A percentile compares a stretch with the other conserved stretches of the same genome.
Conservation (phyloP, 1,140 invertebrate genomes). For the Drosophila aff. region DNA sequence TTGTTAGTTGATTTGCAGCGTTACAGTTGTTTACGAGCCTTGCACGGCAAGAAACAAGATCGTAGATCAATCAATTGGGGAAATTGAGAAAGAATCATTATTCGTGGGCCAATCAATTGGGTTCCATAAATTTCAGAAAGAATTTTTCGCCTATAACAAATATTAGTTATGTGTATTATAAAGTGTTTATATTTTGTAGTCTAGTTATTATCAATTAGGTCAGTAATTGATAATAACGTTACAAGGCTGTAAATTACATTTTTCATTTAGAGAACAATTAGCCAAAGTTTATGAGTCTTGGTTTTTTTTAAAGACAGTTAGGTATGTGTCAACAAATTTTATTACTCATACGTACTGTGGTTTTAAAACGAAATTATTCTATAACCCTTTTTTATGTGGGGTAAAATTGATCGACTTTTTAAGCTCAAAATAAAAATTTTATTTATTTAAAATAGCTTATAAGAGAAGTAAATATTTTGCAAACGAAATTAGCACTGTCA, state of each 20-base stretch:
- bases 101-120: not conserved
- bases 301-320: not conserved
- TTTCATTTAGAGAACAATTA: not conserved
- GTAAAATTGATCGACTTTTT: not conserved
- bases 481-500: not conserved
- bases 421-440: not conserved
- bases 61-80: not conserved
- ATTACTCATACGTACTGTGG: conserved; percentile 2
- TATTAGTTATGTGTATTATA: not conserved
- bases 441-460: not conserved
- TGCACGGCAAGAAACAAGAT: conserved; percentile 10
- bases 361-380: too few relatives aligned
- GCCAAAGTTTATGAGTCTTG: too few relatives aligned
- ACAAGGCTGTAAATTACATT: too few relatives aligned
- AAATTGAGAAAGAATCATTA: not conserved
- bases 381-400: not conserved
- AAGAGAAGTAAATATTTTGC: not conserved
- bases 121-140: too few relatives aligned
- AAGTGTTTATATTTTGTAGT: not conserved
- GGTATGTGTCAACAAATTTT: not conserved
- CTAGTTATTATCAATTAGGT: too few relatives aligned
- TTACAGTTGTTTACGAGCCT: conserved; percentile 58
- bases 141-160: too few relatives aligned
- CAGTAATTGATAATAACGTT: too few relatives aligned
- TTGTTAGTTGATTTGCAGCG: conserved; percentile 66